Conservation (phyloP, 2,113 vertebrate species). For the Pachycephala philippinensis region DNA sequence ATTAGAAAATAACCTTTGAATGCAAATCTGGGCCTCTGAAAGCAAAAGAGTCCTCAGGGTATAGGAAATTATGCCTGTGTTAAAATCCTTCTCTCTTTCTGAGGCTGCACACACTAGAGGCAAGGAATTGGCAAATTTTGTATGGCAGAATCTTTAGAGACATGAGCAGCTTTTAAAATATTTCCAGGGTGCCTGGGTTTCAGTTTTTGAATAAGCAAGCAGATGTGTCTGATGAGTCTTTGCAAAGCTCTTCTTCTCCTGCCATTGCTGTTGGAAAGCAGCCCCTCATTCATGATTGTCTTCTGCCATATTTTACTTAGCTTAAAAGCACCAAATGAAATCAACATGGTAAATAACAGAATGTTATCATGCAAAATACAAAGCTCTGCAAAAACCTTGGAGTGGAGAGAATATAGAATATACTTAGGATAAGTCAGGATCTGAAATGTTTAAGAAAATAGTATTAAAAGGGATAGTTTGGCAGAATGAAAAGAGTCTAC, state of each 20-base stretch:
- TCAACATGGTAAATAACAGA: background rate
- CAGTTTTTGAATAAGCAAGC: constrained; percentile 7
- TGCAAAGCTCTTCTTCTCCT: background rate
- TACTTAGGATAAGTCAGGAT: background rate
- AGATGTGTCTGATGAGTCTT: background rate
- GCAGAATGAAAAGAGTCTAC: background rate
- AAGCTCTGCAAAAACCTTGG: background rate
- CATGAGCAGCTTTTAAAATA: background rate
- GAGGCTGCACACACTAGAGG: background rate
- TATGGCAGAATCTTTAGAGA: background rate
- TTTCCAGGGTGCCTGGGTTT: background rate
- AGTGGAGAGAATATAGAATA: background rate
- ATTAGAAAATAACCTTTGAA: background rate
- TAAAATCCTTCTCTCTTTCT: background rate
- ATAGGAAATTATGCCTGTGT: background rate
- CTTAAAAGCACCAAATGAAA: background rate
- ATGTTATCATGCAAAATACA: background rate
- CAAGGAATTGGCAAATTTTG: background rate
- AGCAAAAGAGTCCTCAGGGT: background rate
- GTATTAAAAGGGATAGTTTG: background rate
- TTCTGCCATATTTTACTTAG: background rate
- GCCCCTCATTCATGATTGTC: background rate
- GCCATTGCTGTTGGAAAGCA: background rate
- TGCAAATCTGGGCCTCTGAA: background rate
- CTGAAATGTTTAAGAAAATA: background rate